Base-by-base conservation (phyloP, 2,797 vertebrate species). In the Alfaro cultratus region DNA sequence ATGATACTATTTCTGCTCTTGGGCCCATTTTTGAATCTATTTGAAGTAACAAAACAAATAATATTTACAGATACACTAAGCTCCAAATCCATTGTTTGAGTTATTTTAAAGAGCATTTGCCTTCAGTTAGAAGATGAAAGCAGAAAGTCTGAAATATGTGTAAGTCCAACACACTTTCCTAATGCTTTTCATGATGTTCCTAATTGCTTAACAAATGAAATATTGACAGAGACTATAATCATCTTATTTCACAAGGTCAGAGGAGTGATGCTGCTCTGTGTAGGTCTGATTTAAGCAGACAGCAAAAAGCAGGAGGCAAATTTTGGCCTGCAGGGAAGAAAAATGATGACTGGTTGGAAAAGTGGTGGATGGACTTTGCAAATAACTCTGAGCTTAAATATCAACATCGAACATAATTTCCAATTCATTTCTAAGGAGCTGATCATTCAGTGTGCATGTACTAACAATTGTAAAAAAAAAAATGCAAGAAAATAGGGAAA, bases 221-320 rank as follows among this genome's bases (percentile, higher is more conserved):
- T 71, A 68, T 41, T 23, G 4, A 12, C 64, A 41, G 64, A 41
- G 36, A 11, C 64, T 68, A 26, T 41, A 68, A 41, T 68, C 23
- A 12, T 68, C 36, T 41, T 41, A 4, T 67, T 39, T 68, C 36
- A 41, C 36, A 68, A 68, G 4, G 36, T 68, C 64, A 41, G 10
- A 51, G 45, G 8, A 39, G 39, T 31, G 39, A 43, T 5, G 13
- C 39, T 46, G 4, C 18, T 45, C 55, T 77, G 31, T 53, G 45
- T 43, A 60, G 47, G 73, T 31, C 71, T 72, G 57, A 55, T 79
- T 26, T 41, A 49, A 86, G 75, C 77, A 79, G 84, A 82, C 79
- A 85, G 49, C 18, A 80, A 77, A 79, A 75, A 73, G 81, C 47
- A 31, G 86, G 81, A 74, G 81, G 83, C 81, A 81, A 89, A 89